A percentile compares a stretch with the other conserved stretches of the same genome.
phyloP scores from a whole-genome alignment of 2,113 vertebrate species.

The Sander lucioperca region DNA sequence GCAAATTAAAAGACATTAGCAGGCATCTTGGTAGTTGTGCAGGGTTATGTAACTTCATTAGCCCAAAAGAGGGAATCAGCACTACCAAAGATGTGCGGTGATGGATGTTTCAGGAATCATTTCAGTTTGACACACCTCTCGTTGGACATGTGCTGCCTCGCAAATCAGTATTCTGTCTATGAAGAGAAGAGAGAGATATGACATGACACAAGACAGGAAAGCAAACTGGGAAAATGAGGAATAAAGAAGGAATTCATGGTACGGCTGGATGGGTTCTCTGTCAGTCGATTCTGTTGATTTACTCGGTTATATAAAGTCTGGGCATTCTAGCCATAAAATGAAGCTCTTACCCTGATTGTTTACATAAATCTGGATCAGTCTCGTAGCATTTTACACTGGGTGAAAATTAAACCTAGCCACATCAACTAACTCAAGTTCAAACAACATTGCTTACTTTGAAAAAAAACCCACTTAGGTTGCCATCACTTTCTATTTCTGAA shows the following conservation, averaged over 20 bases:
- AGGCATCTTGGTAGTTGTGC: constrained; percentile 66
- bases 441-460: not conserved
- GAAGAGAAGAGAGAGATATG: constrained; percentile 19
- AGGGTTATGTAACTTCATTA: constrained; percentile 78
- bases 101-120: constrained; percentile 72
- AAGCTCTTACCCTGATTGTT: constrained; percentile 67
- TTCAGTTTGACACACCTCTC: constrained; percentile 46
- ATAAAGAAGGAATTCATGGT: constrained; percentile 29
- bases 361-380: constrained; percentile 57
- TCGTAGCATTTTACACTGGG: constrained; percentile 39
- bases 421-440: constrained; percentile 22
- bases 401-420: constrained; percentile 48
- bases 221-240: constrained; percentile 38
- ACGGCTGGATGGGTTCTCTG: not conserved
- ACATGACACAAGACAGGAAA: constrained; percentile 9
- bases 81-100: constrained; percentile 66
- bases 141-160: constrained; percentile 50
- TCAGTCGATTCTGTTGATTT: constrained; percentile 59
- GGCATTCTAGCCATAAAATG: constrained; percentile 50
- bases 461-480: not conserved
- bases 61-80: constrained; percentile 74
- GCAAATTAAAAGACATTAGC: constrained; percentile 83
- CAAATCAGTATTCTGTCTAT: constrained; percentile 15
- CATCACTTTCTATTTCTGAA: constrained; percentile 39
- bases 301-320: constrained; percentile 45